phyloP scores from a whole-genome alignment of 1,140 invertebrate genomes.

The Metaphire vulgaris region DNA sequence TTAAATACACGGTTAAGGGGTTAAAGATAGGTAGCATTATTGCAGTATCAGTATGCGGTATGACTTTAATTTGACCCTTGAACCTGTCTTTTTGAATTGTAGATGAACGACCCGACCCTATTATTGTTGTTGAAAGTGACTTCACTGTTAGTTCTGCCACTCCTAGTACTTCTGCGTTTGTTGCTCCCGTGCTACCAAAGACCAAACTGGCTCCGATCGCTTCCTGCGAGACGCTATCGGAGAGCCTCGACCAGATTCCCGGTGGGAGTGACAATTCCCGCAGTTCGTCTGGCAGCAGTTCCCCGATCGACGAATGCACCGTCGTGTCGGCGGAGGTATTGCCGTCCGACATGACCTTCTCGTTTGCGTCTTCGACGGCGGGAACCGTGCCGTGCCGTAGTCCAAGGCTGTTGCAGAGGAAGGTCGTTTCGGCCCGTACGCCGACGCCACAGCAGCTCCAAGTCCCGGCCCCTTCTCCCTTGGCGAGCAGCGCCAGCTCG shows the following conservation, averaged over 20 bases:
- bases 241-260: constrained; percentile 24
- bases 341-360: not conserved
- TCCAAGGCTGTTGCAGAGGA: not conserved
- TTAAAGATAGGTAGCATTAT: too few species aligned
- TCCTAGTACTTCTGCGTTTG: constrained; percentile 29
- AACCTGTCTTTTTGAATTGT: not conserved
- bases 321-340: constrained; percentile 1
- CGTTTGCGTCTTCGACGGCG: not conserved
- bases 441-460: not conserved
- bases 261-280: not conserved
- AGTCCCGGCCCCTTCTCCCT: not conserved
- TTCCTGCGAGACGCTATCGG: constrained; percentile 47
- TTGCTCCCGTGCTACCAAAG: constrained; percentile 36
- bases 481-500: not conserved
- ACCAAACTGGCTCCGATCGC: constrained; percentile 47
- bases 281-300: not conserved
- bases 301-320: constrained; percentile 11
- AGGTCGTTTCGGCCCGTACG: not conserved
- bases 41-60: not conserved
- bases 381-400: not conserved
- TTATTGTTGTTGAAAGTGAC: not conserved
- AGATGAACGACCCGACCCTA: not conserved
- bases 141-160: too few species aligned
- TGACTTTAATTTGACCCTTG: not conserved
- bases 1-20: too few species aligned